These are phyloP conservation scores for Diploptera punctata DNA, from an alignment of 2,888 invertebrate species.

Conservation along the genomic window DNA sequence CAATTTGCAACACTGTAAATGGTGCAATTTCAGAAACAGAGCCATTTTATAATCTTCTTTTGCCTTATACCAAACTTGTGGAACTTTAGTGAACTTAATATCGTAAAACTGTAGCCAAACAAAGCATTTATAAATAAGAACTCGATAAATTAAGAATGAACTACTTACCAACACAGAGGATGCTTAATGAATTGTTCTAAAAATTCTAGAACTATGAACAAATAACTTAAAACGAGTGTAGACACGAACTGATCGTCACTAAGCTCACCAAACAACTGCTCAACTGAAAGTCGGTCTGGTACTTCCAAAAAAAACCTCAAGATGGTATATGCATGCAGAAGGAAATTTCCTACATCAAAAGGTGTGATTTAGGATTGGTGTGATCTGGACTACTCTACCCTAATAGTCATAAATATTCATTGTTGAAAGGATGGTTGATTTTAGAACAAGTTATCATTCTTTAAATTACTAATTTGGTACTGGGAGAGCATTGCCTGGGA, in stretches of 20 bases:
- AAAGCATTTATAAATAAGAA: not conserved
- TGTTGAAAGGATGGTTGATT: no score
- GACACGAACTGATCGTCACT: not conserved
- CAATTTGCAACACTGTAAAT: not conserved
- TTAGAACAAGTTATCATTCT: no score
- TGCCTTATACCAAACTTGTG: not conserved
- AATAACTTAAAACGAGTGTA: not conserved
- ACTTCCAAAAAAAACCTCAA: no score
- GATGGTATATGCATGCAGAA: no score
- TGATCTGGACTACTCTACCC: not conserved
- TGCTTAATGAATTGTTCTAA: not conserved
- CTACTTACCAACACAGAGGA: not conserved
- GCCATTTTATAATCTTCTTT: no score
- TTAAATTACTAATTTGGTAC: no score
- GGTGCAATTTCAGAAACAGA: not conserved
- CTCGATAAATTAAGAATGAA: not conserved
- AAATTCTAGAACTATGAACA: not conserved
- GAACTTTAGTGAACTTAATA: no score
- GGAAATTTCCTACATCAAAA: no score
- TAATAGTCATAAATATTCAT: no score
- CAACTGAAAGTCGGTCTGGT: not conserved
- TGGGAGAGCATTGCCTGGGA: no score
- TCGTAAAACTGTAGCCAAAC: no score
- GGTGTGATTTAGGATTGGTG: not conserved
- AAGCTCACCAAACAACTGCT: not conserved